Evolutionary conservation across 2,113 vertebrate genomes (phyloP), one percentile per base, ranked within the genome.

Genomic region (Lampris megalopsis): DNA sequence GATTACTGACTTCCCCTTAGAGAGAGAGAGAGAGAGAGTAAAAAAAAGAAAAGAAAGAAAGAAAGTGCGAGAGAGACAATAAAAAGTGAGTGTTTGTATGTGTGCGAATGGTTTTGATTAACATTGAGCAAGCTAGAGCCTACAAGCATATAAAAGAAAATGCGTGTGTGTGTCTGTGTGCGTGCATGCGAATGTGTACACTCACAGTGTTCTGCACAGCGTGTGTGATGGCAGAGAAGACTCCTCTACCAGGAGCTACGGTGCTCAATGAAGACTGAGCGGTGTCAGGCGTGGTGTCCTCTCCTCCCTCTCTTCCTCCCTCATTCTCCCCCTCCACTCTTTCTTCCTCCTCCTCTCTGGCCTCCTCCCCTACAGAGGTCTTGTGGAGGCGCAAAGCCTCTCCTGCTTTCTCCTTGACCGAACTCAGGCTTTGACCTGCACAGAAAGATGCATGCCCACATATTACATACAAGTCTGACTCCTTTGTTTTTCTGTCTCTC

Each of bases 141-240:
- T 45, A 4, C 43, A 45, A 7, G 43, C 43, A 45, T 4, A 7
- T 4, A 45, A 7, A 1, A 5, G 61, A 36, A 13, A n/a, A 59
- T 65, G 64, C 62, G 40, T 62, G 72, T 7, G 61, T 37, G 61
- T 54, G 40, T 37, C 60, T 54, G 9, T 37, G 40, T 4, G 52
- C 47, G 54, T 47, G 50, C 43, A 49, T 10, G 48, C 11, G 36
- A 3, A 37, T 37, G 24, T 49, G 8, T 64, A 11, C 1, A 92
- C 97, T 96, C 88, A 99, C 98, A 1, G 98, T 99, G 91, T 94
- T 97, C 75, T 99, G 97, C 50, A 99, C 95, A 37, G 89, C 97
- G 0, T 92, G 95, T 85, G 94, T 96, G 89, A 99, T 94, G 63
- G 96, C 93, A 35, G 97, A 99, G 82, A 99, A 87, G 84, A 99